Evolutionary conservation across 1,140 invertebrate species (phyloP).

Genomic region (Reticulitermes speratus): DNA sequence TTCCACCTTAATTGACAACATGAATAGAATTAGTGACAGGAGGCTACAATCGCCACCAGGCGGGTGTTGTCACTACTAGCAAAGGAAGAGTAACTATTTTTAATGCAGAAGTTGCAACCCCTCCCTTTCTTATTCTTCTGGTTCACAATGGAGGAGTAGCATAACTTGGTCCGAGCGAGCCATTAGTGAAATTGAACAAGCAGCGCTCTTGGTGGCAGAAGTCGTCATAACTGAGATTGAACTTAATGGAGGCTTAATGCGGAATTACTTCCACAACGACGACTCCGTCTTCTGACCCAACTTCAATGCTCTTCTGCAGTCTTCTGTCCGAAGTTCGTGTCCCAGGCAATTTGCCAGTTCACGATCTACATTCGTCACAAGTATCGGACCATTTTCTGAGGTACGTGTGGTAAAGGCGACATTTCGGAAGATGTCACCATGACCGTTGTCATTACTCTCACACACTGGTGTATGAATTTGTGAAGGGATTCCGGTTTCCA

Average conservation of each 20-base stretch:
- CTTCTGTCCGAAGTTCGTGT: too few relatives aligned
- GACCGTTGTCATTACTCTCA: too few relatives aligned
- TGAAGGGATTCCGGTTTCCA: too few relatives aligned
- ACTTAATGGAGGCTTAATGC: background rate
- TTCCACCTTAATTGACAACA: background rate
- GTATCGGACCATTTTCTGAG: too few relatives aligned
- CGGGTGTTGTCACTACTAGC: background rate
- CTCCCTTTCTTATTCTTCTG: conserved; percentile 9
- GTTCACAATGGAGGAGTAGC: background rate
- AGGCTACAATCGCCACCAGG: background rate
- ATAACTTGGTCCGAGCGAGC: background rate
- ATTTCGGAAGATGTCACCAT: too few relatives aligned
- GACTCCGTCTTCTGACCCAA: background rate
- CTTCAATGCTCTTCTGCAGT: too few relatives aligned
- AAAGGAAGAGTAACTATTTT: background rate
- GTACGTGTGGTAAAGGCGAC: too few relatives aligned
- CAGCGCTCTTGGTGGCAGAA: background rate
- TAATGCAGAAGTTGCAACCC: conserved; percentile 1
- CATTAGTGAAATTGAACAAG: conserved; percentile 8
- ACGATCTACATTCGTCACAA: too few relatives aligned
- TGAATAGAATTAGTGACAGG: conserved; percentile 7
- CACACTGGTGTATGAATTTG: too few relatives aligned
- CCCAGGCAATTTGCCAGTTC: too few relatives aligned
- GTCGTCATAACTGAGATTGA: conserved; percentile 7
- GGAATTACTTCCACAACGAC: background rate